Evolutionary conservation across 2,113 vertebrate species (phyloP), one percentile per base, ranked within the genome.

Genomic region (Siniperca chuatsi): DNA sequence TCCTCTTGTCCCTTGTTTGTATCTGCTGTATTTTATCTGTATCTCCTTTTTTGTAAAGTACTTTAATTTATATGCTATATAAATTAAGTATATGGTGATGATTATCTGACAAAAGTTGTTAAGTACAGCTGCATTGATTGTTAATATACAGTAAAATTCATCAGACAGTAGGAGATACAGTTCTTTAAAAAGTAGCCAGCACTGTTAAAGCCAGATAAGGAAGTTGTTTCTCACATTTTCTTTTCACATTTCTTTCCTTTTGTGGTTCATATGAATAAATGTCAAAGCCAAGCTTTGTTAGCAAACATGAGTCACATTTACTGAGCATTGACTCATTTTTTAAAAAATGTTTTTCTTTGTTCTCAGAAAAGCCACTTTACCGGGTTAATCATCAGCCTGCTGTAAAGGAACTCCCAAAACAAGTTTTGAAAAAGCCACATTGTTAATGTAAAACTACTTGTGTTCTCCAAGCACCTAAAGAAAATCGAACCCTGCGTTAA

Each of bases 151-250:
- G 46, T 48, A 15, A 46, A 10, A 46, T 29, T 29, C 29, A 29
- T 29, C 29, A 29, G 29, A 29, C 13, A 15, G 46, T 12, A 13
- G 12, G 8, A 44, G 42, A 46, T 13, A 50, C 4, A 18, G 48
- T n/a, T 25, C 23, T 11, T 7, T 13, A 13, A 16, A 46, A 8
- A 69, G 10, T 16, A 7, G 37, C 21, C 33, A 12, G 23, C 71
- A 79, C 78, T 80, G 58, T 66, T 70, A 18, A 42, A 73, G 8
- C 46, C 33, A 48, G 18, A 75, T 33, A 2, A 80, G 79, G 71
- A 89, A 82, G 77, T 64, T 25, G 2, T 29, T 64, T 8, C 7
- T 8, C 1, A 0, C 1, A 37, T 42, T 1, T 8, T 40, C 25
- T 37, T 20, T 7, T 4, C 25, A 40, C 6, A 44, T 46, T 11